Evolutionary conservation across 2,797 vertebrate species (phyloP), one percentile per base, ranked within the genome.

Genomic region (Petrocephalus sullivani): DNA sequence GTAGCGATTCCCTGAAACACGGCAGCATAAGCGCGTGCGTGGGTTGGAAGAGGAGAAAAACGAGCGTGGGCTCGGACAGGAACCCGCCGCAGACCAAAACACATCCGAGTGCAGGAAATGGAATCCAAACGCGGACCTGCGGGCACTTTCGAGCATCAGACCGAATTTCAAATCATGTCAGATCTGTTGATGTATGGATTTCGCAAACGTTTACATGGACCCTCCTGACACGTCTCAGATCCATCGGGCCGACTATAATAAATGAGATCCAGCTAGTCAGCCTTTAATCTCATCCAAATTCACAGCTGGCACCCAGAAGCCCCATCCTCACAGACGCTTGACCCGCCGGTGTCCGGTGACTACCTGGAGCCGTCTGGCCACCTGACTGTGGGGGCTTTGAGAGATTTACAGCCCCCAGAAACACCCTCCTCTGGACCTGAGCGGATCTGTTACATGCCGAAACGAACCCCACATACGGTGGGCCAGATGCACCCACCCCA

Each of bases 301-400:
- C 95, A 96, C 93, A 95, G 92, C 94, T 96, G 95, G 94, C 94
- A 93, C 41, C 64, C 92, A 90, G 91, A 94, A 87, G 88, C 90
- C 94, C 93, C 95, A 91, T 90, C 93, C 93, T 94, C 94, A 94
- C 95, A 96, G 93, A 95, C 94, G 92, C 84, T 92, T 93, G 91
- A 21, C 89, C 61, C 10, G 92, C 92, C 93, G 89, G 94, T 94
- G 94, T 93, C 95, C 94, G 92, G 93, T 91, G 92, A 95, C 95
- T 95, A 95, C 94, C 95, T 96, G 95, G 93, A 94, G 94, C 92
- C 95, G 93, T 93, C 64, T 89, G 94, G 91, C 93, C 95, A 96
- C 95, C 95, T 96, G 93, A 67, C 58, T 95, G 93, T 95, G 93
- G 91, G 95, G 94, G 95, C 94, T 33, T 28, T 33, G 21, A 51